Evolutionary conservation across 1,140 invertebrate genomes (phyloP), one percentile per base, ranked within the genome.

Genomic region (Tachypleus tridentatus): DNA sequence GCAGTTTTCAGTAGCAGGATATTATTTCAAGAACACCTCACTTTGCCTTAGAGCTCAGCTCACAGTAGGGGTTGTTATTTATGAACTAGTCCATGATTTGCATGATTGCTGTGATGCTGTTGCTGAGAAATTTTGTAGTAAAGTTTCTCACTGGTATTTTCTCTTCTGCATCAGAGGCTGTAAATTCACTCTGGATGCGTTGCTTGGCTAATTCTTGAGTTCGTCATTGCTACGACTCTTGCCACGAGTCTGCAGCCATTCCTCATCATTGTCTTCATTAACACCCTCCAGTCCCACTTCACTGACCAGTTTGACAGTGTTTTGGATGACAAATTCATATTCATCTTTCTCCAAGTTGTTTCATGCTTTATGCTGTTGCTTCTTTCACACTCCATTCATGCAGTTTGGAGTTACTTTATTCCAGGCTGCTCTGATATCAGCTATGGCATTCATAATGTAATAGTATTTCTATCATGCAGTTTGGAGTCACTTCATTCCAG

Each of bases 401-500:
- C 4, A 53, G 2, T 7, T 9, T 50, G 52, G 6, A 48, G 49
- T 1, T 29, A 60, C 47, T 58, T 51, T 5, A 54, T 64, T 49
- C 64, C 3, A 60, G 0, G 58, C 7, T 57, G 9, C 10, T 7
- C 3, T 63, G 11, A 49, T 52, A 51, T 60, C 60, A 3, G 49
- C 9, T 49, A 47, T n/a, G 49, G 47, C 29, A 60, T 64, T 49
- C 3, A 49, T 49, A 60, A 63, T 63, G 49, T 67, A 3, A n/a
- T 64, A 53, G 10, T 51, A 60, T 62, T 61, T 63, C 57, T 71
- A 68, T 66, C 65, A 75, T 29, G 29, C 29, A 29, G 2, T 74
- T 93, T 58, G 82, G 87, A 77, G 76, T 80, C 6, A 85, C 47
- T 57, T 58, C 49, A n/a, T 57, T 48, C 54, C 11, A 63, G 48